Evolutionary conservation across 2,113 vertebrate species (phyloP).

Genomic region (Camelus bactrianus): DNA sequence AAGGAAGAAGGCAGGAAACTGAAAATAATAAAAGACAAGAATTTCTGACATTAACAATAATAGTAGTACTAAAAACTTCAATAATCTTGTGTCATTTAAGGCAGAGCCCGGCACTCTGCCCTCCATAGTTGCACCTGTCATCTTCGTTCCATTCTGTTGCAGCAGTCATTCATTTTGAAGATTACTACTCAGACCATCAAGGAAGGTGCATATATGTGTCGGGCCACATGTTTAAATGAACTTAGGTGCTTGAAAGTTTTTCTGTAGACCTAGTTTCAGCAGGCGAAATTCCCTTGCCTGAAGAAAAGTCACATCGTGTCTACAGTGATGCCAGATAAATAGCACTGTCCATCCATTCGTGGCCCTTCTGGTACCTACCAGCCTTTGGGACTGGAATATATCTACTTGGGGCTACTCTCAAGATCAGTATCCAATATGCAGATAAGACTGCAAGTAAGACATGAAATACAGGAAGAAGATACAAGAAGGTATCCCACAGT

Average conservation of each 20-base stretch:
- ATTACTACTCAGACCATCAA: background rate
- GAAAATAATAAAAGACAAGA: background rate
- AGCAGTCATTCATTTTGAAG: background rate
- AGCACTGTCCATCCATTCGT: accelerated
- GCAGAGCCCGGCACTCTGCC: accelerated
- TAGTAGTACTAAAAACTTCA: background rate
- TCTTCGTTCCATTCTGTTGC: background rate
- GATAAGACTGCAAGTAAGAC: background rate
- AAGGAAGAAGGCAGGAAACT: background rate
- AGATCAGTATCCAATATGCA: background rate
- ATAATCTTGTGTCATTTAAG: background rate
- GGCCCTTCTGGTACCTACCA: background rate
- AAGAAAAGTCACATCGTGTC: background rate
- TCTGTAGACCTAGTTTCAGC: background rate
- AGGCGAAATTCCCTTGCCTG: background rate
- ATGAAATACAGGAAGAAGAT: background rate
- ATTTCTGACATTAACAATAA: background rate
- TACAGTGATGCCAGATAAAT: background rate
- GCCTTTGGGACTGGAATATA: background rate
- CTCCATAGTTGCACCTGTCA: accelerated
- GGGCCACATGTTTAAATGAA: background rate
- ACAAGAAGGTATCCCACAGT: background rate
- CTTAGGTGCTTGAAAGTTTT: background rate
- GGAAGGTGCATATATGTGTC: background rate
- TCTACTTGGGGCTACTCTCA: background rate